These are phyloP conservation scores for Laticauda colubrina DNA, from an alignment of 2,113 vertebrate species.

Conservation along the genomic window DNA sequence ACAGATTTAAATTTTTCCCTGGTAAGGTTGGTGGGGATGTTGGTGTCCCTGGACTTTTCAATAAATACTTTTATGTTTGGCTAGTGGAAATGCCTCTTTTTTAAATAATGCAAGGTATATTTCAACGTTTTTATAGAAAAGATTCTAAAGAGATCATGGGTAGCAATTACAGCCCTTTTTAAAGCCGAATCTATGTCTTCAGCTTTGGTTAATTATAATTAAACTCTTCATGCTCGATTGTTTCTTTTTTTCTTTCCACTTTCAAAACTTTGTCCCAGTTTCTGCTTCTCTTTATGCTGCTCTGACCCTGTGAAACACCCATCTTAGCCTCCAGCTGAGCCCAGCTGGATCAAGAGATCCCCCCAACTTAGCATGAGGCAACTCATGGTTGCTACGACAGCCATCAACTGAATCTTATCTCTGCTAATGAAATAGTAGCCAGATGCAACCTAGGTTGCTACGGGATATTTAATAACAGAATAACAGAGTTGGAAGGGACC, in stretches of 20 bases:
- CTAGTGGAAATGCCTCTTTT: background rate
- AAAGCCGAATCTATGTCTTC: constrained; percentile 35
- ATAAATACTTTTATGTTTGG: background rate
- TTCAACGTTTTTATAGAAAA: too few relatives aligned
- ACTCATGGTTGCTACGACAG: background rate
- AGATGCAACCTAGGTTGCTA: background rate
- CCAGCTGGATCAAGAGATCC: background rate
- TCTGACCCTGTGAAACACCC: background rate
- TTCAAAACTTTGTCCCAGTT: background rate
- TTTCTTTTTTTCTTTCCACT: constrained; percentile 36
- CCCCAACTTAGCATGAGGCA: background rate
- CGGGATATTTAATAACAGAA: background rate
- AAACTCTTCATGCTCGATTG: constrained; percentile 28
- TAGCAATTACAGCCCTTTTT: background rate
- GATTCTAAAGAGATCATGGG: too few relatives aligned
- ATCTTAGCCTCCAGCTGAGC: background rate
- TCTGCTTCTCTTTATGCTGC: background rate
- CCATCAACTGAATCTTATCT: background rate
- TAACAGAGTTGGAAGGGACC: too few relatives aligned
- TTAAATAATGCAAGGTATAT: background rate
- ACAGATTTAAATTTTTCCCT: background rate
- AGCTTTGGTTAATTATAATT: constrained; percentile 38
- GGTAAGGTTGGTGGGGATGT: background rate
- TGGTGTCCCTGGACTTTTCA: background rate
- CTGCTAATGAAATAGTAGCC: background rate